Evolutionary conservation across 2,797 vertebrate genomes (phyloP), one percentile per base, ranked within the genome.

Genomic region (Rhyacichthys aspro): DNA sequence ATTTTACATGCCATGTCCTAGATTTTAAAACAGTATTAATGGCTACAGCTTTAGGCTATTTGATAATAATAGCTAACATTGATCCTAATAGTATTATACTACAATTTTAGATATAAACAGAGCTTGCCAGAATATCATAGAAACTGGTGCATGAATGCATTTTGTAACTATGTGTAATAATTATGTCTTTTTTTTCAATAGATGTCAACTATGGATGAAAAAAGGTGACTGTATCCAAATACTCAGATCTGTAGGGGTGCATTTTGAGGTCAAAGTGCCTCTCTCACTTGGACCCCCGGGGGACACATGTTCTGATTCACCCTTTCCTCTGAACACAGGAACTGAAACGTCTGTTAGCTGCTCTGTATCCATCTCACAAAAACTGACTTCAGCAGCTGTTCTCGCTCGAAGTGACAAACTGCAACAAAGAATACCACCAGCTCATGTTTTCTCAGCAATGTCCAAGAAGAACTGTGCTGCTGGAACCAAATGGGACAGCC

Each of bases 391-490:
- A 11, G 11, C 1, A 90, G 91, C 48, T 91, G 93, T 72, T 87
- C 90, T 0, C 91, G 89, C 76, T 86, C 55, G 93, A 93, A 62
- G 83, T 16, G n/a, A 34, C 8, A 8, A 7, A 1, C 48, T 18
- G 15, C 17, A 37, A 18, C 16, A 19, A 37, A 33, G 17, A 89
- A 1, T 90, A 91, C 86, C 94, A 93, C 91, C 46, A 48, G 91
- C 90, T 92, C 91, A 87, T 88, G 89, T 3, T 36, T 63, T 46
- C n/a, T 6, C 82, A 91, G 58, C 84, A 90, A 90, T 95, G 89
- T 90, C 83, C 16, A 94, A 86, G 63, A 89, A 86, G 86, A 69
- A 72, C 0, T 91, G 90, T 81, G 6, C 14, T 15, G 0, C 48
- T 15, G 85, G 79, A 1, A 5, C 0, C 0, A 8, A 0, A 0